Conservation (phyloP, 1,140 invertebrate genomes). For the Bombus sylvicola region DNA sequence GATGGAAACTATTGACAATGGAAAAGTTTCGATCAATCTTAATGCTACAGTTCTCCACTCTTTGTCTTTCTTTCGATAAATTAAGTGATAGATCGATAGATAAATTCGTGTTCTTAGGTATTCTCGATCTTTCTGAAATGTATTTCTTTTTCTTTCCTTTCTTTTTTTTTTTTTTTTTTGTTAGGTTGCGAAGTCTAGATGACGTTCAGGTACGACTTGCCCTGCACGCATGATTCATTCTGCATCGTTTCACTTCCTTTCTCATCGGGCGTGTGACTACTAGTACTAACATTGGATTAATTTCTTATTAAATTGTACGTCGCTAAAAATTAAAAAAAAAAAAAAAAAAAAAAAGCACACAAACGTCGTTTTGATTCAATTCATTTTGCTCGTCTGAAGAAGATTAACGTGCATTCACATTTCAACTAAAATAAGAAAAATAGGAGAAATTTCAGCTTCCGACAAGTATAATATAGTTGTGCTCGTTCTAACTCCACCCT, state of each 20-base stretch:
- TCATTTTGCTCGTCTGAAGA: background rate
- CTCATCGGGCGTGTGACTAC: slow-evolving; percentile 7
- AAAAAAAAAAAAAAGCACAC: too few species aligned
- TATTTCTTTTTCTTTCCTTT: background rate
- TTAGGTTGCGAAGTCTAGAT: too few species aligned
- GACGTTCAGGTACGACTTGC: background rate
- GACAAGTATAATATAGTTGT: background rate
- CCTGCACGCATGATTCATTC: slow-evolving; percentile 1
- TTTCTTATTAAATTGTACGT: background rate
- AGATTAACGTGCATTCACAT: slow-evolving; percentile 8
- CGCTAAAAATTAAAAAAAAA: too few species aligned
- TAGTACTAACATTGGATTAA: slow-evolving; percentile 23
- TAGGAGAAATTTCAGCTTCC: background rate
- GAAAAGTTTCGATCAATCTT: too few species aligned
- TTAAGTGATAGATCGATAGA: too few species aligned
- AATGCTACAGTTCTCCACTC: too few species aligned
- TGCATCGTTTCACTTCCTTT: background rate
- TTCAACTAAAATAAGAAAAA: background rate
- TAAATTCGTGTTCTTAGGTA: background rate
- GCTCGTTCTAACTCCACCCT: background rate
- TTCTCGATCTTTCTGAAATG: background rate
- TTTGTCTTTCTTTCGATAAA: too few species aligned
- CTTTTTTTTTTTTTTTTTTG: too few species aligned
- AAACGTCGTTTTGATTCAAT: background rate
- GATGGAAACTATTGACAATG: background rate